Evolutionary conservation across 2,113 vertebrate genomes (phyloP), one percentile per base, ranked within the genome.

Genomic region (Osmerus mordax): DNA sequence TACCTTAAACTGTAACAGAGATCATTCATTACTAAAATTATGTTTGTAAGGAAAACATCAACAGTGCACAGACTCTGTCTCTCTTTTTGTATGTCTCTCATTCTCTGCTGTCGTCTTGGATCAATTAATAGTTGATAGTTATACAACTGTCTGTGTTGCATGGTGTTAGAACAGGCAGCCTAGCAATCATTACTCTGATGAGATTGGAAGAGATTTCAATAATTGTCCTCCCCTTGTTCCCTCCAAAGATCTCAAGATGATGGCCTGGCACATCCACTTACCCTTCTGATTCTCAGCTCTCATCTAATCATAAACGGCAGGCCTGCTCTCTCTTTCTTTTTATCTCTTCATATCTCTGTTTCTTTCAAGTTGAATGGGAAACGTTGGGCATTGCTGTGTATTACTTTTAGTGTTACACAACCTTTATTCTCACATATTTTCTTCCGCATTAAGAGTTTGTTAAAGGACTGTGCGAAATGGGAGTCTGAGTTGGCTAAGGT

Each of bases 181-280:
- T 29, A 68, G 21, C 3, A 74, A 74, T 88, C 81, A 82, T 87
- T 89, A 85, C 74, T 81, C 21, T 76, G 71, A 89, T 90, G 85
- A 72, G 73, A 28, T 77, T 47, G 75, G 79, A 74, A 72, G 66
- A 65, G 81, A 18, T 87, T 89, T 83, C 84, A 80, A 74, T 29
- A 69, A 47, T 78, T 83, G 86, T 88, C 89, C 84, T 88, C 89
- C 84, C 83, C 72, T 77, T 2, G 67, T 81, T 73, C 60, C 64
- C 41, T 86, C 72, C 77, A 32, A 66, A 73, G 73, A 83, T 23
- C 72, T 79, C 32, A 66, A 72, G 73, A 83, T 23, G 79, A 85
- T 62, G 72, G 78, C 81, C 86, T 84, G 78, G 83, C 82, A 85
- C 70, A 82, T 86, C 69, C 71, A 56, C 74, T 87, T 83, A 87